Conservation (phyloP, 2,888 invertebrate species). For the Pyrrhosoma nymphula region DNA sequence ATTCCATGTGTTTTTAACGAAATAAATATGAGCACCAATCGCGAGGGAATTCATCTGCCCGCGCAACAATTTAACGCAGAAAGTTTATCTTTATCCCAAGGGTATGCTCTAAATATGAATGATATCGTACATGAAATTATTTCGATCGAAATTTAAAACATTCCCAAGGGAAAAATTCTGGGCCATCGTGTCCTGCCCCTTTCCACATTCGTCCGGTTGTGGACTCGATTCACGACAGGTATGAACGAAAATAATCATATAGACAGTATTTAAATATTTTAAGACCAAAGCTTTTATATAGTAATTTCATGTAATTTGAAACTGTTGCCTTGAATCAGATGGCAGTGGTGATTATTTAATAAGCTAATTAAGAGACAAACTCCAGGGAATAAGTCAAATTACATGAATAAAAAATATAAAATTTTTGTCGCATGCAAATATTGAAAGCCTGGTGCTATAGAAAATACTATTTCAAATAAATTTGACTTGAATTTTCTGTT, state of each 20-base stretch:
- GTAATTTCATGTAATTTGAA: no score
- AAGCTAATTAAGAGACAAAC: no score
- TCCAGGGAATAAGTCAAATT: no score
- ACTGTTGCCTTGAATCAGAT: no score
- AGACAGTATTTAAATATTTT: no score
- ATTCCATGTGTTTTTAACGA: not conserved
- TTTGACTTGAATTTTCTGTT: no score
- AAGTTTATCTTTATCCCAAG: not conserved
- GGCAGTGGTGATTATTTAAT: no score
- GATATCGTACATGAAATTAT: not conserved
- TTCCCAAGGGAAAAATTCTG: not conserved
- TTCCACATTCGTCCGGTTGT: not conserved
- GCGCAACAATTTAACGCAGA: not conserved
- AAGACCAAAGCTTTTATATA: no score
- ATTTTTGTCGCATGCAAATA: no score
- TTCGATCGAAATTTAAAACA: not conserved
- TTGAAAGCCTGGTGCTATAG: no score
- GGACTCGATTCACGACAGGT: not conserved
- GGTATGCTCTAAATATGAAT: not conserved
- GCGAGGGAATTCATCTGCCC: not conserved
- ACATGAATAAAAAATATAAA: no score
- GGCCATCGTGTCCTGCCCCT: not conserved
- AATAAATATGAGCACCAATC: not conserved
- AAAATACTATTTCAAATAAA: no score
- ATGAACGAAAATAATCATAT: not conserved